These are phyloP conservation scores for Hylaeus volcanicus DNA, from an alignment of 1,140 invertebrate species.

Conservation along the genomic window DNA sequence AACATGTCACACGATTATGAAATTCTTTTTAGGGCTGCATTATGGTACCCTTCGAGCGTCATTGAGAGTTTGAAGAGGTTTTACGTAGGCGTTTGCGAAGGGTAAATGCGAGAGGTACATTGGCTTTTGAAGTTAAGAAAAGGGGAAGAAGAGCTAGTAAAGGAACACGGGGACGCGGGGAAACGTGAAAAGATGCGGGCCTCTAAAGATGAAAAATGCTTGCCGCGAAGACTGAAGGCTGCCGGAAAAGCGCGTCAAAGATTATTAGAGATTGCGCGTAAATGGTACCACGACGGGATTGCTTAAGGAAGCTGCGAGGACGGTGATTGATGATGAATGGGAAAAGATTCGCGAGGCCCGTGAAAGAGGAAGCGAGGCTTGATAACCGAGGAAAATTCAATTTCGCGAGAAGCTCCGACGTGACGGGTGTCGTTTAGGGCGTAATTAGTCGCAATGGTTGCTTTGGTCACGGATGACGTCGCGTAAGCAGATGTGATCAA, in stretches of 20 bases:
- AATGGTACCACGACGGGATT: background rate
- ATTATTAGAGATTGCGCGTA: background rate
- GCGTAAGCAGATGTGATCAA: too few species aligned
- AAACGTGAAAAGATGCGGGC: background rate
- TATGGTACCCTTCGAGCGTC: background rate
- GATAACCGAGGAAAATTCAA: background rate
- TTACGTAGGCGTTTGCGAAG: background rate
- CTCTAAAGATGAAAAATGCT: background rate
- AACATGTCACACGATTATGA: background rate
- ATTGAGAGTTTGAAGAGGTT: conserved; percentile 2
- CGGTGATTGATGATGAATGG: conserved; percentile 12
- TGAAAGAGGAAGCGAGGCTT: background rate
- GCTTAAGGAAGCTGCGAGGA: conserved; percentile 1
- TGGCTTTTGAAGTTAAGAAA: background rate
- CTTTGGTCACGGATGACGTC: too few species aligned
- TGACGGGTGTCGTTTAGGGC: too few species aligned
- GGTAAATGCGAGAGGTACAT: background rate
- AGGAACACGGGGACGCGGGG: too few species aligned
- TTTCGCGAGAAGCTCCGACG: background rate
- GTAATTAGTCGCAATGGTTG: background rate
- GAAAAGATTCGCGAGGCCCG: background rate
- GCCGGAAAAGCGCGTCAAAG: background rate
- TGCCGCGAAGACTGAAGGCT: background rate
- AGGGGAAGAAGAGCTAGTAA: too few species aligned
- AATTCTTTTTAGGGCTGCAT: background rate